A percentile compares a stretch with the other conserved stretches of the same genome.
phyloP scores from a whole-genome alignment of 2,113 vertebrate species.

The Hemibagrus wyckioides region DNA sequence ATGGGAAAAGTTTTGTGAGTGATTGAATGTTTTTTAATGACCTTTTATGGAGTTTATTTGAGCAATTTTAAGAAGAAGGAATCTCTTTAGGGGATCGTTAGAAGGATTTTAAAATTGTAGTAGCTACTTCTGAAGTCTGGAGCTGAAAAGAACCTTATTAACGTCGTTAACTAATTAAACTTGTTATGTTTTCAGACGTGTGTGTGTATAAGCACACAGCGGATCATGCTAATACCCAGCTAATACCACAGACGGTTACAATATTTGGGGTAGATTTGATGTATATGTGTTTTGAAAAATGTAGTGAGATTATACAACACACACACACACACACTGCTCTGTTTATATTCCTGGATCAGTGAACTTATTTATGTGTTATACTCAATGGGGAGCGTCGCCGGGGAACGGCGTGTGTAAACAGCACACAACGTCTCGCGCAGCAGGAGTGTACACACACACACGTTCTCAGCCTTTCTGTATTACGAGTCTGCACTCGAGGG shows the following conservation, averaged over 20 bases:
- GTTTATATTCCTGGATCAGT: constrained; percentile 42
- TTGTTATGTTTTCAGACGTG: background rate
- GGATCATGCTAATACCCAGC: background rate
- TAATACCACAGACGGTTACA: constrained; percentile 17
- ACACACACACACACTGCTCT: constrained; percentile 21
- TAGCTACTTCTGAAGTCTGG: background rate
- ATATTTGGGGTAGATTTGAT: constrained; percentile 19
- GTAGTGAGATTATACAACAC: background rate
- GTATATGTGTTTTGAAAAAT: background rate
- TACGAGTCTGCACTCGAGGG: background rate
- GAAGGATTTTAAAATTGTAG: background rate
- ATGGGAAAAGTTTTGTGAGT: background rate
- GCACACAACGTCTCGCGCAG: constrained; percentile 28
- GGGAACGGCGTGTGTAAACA: constrained; percentile 74
- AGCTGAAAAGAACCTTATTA: background rate
- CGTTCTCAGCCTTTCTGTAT: background rate
- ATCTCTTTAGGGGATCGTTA: background rate
- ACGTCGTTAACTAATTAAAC: background rate
- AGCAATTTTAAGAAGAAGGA: background rate
- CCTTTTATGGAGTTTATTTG: background rate
- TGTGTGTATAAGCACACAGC: background rate
- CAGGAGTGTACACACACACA: constrained; percentile 30
- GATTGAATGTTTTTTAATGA: background rate
- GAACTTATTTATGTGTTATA: constrained; percentile 65
- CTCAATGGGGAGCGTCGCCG: constrained; percentile 60